Percentiles rank a stretch among this genome's conserved stretches.
These are phyloP conservation scores for Cephus spinipes DNA, from an alignment of 2,888 invertebrate genomes.

Conservation along the genomic window DNA sequence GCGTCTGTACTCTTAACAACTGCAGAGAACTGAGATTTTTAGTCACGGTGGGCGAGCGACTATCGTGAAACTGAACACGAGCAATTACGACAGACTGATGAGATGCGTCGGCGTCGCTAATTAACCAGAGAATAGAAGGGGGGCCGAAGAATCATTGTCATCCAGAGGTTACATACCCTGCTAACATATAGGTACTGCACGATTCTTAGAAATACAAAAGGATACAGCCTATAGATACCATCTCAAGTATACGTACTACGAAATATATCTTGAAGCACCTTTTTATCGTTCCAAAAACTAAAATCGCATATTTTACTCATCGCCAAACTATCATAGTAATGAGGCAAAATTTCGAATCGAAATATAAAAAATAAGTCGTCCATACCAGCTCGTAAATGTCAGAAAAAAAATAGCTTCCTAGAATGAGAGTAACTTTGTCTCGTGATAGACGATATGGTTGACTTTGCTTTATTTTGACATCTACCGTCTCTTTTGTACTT, in stretches of 20 bases:
- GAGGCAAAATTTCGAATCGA: background rate
- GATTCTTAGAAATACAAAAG: background rate
- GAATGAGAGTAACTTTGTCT: background rate
- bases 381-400: background rate
- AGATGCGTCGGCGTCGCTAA: constrained; percentile 6
- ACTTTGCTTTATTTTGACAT: background rate
- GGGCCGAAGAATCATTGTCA: background rate
- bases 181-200: background rate
- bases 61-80: constrained; percentile 9
- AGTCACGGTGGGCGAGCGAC: background rate
- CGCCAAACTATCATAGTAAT: background rate
- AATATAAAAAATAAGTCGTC: background rate
- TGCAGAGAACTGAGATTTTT: background rate
- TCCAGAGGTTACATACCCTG: background rate
- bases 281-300: background rate
- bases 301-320: background rate
- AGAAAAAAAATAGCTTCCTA: background rate
- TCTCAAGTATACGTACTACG: background rate
- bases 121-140: background rate
- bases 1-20: background rate
- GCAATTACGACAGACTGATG: constrained; percentile 9
- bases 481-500: background rate
- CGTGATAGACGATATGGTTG: background rate
- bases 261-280: background rate
- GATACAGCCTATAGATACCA: background rate